phyloP scores from a whole-genome alignment of 1,140 invertebrate genomes.

The Rhopalosiphum padi region DNA sequence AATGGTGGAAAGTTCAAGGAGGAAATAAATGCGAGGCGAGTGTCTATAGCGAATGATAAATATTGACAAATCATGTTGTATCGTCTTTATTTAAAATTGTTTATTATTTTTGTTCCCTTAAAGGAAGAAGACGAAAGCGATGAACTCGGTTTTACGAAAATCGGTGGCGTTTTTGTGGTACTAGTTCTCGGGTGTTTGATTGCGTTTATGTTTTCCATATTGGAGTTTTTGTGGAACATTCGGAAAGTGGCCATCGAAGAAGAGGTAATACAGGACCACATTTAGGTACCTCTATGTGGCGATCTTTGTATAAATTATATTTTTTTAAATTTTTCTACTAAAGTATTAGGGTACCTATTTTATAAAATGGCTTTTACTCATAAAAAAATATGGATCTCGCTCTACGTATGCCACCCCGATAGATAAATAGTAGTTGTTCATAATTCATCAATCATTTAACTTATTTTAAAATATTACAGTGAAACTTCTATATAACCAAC shows the following conservation, averaged over 20 bases:
- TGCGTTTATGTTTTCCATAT: conserved; percentile 85
- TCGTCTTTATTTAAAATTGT: neutral
- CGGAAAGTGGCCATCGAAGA: conserved; percentile 88
- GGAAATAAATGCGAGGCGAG: conserved; percentile 55
- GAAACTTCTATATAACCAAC: too few species aligned
- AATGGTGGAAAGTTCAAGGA: conserved; percentile 81
- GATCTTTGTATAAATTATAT: neutral
- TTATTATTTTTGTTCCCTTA: conserved; percentile 72
- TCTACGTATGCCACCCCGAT: too few species aligned
- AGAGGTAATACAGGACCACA: conserved; percentile 67
- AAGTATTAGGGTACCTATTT: neutral
- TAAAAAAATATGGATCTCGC: too few species aligned
- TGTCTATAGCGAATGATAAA: neutral
- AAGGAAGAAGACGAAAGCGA: conserved; percentile 80
- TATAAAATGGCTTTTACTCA: too few species aligned
- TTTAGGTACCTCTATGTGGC: neutral
- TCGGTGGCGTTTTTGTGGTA: conserved; percentile 95
- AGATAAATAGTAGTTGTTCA: too few species aligned
- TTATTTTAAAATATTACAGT: too few species aligned
- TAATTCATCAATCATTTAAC: too few species aligned
- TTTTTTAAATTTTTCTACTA: neutral
- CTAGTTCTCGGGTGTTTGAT: conserved; percentile 89
- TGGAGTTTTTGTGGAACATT: conserved; percentile 93
- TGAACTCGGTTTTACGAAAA: conserved; percentile 87
- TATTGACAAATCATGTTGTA: neutral